A percentile compares a stretch with the other conserved stretches of the same genome.
phyloP scores from a whole-genome alignment of 2,888 invertebrate genomes.

The Phyllotreta cruciferae region DNA sequence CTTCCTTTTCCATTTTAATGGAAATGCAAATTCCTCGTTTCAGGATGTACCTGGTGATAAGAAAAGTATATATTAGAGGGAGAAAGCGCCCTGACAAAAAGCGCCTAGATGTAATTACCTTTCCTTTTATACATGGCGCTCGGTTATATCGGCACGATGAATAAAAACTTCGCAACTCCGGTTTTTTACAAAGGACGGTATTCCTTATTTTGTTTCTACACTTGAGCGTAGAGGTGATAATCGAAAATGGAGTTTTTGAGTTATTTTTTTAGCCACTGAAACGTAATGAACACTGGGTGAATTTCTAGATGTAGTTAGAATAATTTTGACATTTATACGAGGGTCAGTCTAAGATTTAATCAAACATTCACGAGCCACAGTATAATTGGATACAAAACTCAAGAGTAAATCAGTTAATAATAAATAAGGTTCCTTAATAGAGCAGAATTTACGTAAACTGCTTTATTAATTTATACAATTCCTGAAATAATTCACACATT shows the following conservation, averaged over 20 bases:
- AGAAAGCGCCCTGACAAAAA: slow-evolving; percentile 12
- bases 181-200: too few species aligned
- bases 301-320: too few species aligned
- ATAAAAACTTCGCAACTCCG: slow-evolving; percentile 9
- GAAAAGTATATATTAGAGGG: slow-evolving; percentile 20
- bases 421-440: background rate
- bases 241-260: too few species aligned
- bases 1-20: slow-evolving; percentile 21
- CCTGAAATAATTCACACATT: too few species aligned
- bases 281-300: too few species aligned
- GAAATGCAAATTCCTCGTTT: slow-evolving; percentile 20
- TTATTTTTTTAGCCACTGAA: too few species aligned
- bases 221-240: too few species aligned
- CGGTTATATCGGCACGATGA: slow-evolving; percentile 2
- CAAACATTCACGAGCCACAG: background rate
- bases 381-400: background rate
- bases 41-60: slow-evolving; percentile 19
- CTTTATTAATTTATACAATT: too few species aligned
- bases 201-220: too few species aligned
- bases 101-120: slow-evolving; percentile 18
- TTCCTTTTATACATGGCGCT: slow-evolving; percentile 19
- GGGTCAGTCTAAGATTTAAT: too few species aligned
- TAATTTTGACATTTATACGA: too few species aligned
- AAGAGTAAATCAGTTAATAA: background rate
- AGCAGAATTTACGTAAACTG: background rate